Conservation (phyloP, 2,888 invertebrate genomes). For the Alcis repandata region DNA sequence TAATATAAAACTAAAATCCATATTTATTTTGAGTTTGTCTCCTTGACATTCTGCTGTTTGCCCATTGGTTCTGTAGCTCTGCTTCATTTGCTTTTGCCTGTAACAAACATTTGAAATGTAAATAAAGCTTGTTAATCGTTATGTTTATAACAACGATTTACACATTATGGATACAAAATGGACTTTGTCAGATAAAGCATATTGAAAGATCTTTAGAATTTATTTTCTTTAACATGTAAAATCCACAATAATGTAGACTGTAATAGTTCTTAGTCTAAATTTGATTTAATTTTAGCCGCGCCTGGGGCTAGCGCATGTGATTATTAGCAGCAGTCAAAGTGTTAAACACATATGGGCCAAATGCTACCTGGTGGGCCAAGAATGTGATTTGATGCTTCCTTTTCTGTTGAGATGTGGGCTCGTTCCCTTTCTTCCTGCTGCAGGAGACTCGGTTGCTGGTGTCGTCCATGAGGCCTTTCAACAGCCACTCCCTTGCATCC, state of each 20-base stretch:
- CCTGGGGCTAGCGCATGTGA: too few species aligned
- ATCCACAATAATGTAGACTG: too few species aligned
- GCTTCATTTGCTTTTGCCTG: slow-evolving; percentile 98
- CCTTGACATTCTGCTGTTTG: slow-evolving; percentile 93
- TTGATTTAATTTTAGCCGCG: too few species aligned
- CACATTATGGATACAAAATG: too few species aligned
- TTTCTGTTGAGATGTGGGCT: slow-evolving; percentile 90
- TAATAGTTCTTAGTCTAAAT: too few species aligned
- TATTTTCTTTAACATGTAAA: too few species aligned
- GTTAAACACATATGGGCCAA: too few species aligned
- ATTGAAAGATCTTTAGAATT: too few species aligned
- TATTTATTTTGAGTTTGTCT: slow-evolving; percentile 98
- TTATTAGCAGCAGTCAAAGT: too few species aligned
- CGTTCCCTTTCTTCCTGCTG: slow-evolving; percentile 85
- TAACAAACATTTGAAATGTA: slow-evolving; percentile 58
- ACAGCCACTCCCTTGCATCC: slow-evolving; percentile 93
- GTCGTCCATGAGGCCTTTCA: slow-evolving; percentile 92
- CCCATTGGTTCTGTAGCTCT: slow-evolving; percentile 97
- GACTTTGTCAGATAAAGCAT: too few species aligned
- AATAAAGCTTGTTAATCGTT: too few species aligned
- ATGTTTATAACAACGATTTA: too few species aligned
- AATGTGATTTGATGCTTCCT: slow-evolving; percentile 98
- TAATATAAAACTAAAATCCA: slow-evolving; percentile 96
- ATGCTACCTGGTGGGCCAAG: slow-evolving; percentile 91
- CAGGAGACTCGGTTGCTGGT: slow-evolving; percentile 83